Conservation (phyloP, 2,888 invertebrate species). For the Trichopoda pennipes region DNA sequence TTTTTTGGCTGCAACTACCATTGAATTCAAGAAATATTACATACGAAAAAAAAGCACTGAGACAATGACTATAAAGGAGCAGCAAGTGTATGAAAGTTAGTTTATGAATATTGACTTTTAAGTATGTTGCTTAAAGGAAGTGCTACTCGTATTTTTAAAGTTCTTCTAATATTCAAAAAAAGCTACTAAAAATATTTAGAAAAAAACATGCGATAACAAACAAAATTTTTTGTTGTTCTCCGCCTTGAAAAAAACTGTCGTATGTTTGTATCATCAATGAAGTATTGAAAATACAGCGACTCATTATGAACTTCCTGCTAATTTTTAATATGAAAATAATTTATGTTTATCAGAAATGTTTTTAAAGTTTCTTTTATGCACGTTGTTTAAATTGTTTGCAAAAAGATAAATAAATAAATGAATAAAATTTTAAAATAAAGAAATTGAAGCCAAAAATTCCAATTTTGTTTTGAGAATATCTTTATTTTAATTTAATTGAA, state of each 20-base stretch:
- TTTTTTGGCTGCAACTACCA: conserved; percentile 60
- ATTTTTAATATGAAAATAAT: conserved; percentile 56
- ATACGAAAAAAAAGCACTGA: conserved; percentile 8
- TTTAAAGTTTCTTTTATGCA: background rate
- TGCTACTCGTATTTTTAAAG: conserved; percentile 57
- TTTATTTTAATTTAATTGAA: conserved; percentile 63
- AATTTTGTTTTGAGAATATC: conserved; percentile 37
- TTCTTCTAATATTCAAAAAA: conserved; percentile 12
- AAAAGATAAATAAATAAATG: background rate
- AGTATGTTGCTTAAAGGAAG: conserved; percentile 71
- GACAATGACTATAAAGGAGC: conserved; percentile 23
- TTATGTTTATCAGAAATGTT: conserved; percentile 32
- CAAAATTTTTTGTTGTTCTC: no score
- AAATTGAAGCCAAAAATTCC: conserved; percentile 15
- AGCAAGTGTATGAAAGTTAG: conserved; percentile 74
- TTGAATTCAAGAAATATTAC: conserved; percentile 25
- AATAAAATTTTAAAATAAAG: conserved; percentile 24
- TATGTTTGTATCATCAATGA: conserved; percentile 30
- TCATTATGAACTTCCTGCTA: conserved; percentile 68
- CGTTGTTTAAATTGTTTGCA: background rate
- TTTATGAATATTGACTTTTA: conserved; percentile 77
- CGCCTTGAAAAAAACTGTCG: background rate
- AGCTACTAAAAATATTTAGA: background rate
- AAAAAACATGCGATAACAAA: background rate
- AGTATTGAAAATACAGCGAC: conserved; percentile 49